phyloP scores from a whole-genome alignment of 2,797 vertebrate species.

The Lepidocolaptes lacrymiger region DNA sequence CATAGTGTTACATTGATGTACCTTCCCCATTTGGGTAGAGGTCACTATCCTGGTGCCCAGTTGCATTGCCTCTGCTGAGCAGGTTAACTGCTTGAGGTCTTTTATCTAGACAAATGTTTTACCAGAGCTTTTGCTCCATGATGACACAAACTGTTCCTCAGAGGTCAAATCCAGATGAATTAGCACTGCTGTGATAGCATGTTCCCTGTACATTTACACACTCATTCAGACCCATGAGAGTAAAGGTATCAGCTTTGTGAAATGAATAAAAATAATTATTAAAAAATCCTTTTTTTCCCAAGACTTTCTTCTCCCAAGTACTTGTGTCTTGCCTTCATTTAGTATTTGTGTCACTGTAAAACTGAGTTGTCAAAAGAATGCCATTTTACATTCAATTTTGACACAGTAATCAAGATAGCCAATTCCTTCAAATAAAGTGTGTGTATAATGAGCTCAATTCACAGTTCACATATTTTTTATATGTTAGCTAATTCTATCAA shows the following conservation, averaged over 20 bases:
- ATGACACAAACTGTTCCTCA: constrained; percentile 68
- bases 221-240: not conserved
- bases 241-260: constrained; percentile 10
- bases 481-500: not conserved
- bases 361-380: constrained; percentile 6
- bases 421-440: not conserved
- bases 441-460: not conserved
- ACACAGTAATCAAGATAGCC: not conserved
- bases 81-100: constrained; percentile 83
- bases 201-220: constrained; percentile 39
- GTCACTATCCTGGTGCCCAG: constrained; percentile 77
- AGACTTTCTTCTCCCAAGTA: not conserved
- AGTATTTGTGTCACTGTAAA: not conserved
- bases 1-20: constrained; percentile 74
- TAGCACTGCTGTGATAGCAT: constrained; percentile 49
- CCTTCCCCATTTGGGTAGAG: constrained; percentile 80
- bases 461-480: not conserved
- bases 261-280: constrained; percentile 45
- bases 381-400: not conserved
- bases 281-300: not conserved
- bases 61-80: constrained; percentile 74
- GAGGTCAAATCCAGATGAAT: constrained; percentile 67
- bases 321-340: not conserved
- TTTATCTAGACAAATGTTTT: constrained; percentile 81
- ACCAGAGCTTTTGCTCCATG: constrained; percentile 60